Evolutionary conservation across 2,113 vertebrate species (phyloP), one percentile per base, ranked within the genome.

Genomic region (Amblyopsis rosae): DNA sequence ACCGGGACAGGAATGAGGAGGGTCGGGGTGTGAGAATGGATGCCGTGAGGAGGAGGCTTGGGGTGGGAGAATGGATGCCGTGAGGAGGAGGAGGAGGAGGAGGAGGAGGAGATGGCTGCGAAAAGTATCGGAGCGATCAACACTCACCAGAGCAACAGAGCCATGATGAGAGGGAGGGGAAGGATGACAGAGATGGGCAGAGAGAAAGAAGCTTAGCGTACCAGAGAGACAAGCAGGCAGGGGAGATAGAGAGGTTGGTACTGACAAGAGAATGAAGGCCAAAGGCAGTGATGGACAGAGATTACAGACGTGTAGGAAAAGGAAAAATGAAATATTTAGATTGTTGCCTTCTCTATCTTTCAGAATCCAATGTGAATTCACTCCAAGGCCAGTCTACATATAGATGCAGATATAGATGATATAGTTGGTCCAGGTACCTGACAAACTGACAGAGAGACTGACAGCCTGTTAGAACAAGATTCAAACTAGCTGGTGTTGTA

Each of bases 191-290:
- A 80, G 75, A 83, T 71, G 60, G 9, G 33, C 59, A 57, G 60
- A 83, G 81, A 81, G 85, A 83, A 83, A 77, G 70, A 76, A 78
- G 81, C 78, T 86, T 87, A 81, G 81, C 85, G 77, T 71, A 84
- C 87, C 84, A 76, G 77, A 75, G 70, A 81, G 79, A 82, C 75
- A 75, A 72, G 77, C 1, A 69, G 68, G 71, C 13, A 63, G 82
- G 54, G 19, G 66, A 12, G 47, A 45, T 11, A 69, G 32, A 35
- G 47, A 69, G n/a, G 35, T 41, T 41, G 57, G 67, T 32, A 53
- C 26, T 3, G 49, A n/a, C 15, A 33, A 54, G 71, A 56, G 53
- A n/a, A 16, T 41, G 32, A 62, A 47, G 68, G 73, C 65, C 77
- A 76, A 83, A 73, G 76, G 84, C 75, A 82, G 81, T 35, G 8